Evolutionary conservation across 2,113 vertebrate genomes (phyloP).

Genomic region (Laticauda colubrina): DNA sequence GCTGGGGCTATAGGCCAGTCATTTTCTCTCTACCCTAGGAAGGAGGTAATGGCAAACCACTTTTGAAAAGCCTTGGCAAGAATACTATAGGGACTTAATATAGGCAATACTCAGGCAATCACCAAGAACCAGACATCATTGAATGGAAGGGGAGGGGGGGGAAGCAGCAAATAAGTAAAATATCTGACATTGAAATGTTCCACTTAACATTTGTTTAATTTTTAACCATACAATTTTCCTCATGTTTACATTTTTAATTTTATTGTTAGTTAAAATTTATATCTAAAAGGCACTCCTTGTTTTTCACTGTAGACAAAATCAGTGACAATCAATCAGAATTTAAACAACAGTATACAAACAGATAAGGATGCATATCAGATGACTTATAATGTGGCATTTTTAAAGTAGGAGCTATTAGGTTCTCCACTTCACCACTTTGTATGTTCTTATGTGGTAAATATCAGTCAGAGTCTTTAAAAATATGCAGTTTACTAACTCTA

Average conservation of each 20-base stretch:
- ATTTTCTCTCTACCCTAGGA: too few relatives aligned
- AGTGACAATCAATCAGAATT: too few relatives aligned
- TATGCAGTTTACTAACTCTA: conserved; percentile 9
- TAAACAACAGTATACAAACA: too few relatives aligned
- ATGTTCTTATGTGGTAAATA: background rate
- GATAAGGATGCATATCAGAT: background rate
- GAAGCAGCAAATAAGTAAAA: background rate
- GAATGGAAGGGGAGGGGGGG: background rate
- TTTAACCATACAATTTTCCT: background rate
- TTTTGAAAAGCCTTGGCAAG: too few relatives aligned
- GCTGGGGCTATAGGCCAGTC: too few relatives aligned
- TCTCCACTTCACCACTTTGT: background rate
- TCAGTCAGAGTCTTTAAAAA: background rate
- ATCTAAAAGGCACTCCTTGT: conserved; percentile 6
- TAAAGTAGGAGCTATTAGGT: background rate
- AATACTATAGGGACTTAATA: too few relatives aligned
- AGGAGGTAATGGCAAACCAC: too few relatives aligned
- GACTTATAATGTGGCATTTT: background rate
- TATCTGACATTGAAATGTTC: background rate
- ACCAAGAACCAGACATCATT: background rate
- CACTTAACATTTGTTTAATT: background rate
- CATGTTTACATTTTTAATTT: background rate
- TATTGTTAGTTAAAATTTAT: background rate
- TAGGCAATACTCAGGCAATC: background rate
- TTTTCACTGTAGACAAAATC: background rate